Percentiles rank a stretch among this genome's conserved stretches.
These are phyloP conservation scores for Pyxicephalus adspersus DNA, from an alignment of 2,113 vertebrate species.

Conservation along the genomic window DNA sequence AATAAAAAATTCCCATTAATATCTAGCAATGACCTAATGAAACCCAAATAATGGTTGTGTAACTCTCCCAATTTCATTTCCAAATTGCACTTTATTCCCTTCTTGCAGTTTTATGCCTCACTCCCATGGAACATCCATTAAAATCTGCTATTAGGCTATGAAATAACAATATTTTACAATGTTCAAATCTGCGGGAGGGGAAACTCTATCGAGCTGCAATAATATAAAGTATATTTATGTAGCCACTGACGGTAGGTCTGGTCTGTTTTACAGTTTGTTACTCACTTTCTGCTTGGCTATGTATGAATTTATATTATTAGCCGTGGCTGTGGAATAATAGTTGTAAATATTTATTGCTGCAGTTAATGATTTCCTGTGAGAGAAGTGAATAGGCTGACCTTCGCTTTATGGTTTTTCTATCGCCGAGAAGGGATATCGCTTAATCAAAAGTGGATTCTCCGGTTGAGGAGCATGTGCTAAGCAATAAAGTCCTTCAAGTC, in stretches of 20 bases:
- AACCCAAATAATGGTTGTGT: too few species aligned
- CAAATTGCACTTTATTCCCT: too few species aligned
- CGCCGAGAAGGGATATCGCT: neutral
- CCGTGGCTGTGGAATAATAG: slow-evolving; percentile 29
- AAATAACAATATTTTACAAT: neutral
- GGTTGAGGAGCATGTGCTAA: neutral
- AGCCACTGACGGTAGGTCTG: neutral
- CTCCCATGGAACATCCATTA: too few species aligned
- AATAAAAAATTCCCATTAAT: too few species aligned
- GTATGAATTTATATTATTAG: slow-evolving; percentile 25
- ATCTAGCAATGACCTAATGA: too few species aligned
- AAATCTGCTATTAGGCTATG: neutral
- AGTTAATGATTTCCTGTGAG: slow-evolving; percentile 41
- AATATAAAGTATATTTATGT: slow-evolving; percentile 3
- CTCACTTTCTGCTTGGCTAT: slow-evolving; percentile 9
- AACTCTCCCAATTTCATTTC: too few species aligned
- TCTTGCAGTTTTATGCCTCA: too few species aligned
- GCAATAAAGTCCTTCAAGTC: too few species aligned
- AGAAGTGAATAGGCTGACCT: slow-evolving; percentile 54
- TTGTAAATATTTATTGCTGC: slow-evolving; percentile 48
- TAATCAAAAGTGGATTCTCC: slow-evolving; percentile 23
- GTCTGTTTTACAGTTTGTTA: neutral
- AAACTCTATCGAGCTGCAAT: neutral
- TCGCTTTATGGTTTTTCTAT: slow-evolving; percentile 34
- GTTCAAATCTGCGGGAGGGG: neutral